Evolutionary conservation across 2,888 invertebrate genomes (phyloP).

Genomic region (Acleris sparsana): DNA sequence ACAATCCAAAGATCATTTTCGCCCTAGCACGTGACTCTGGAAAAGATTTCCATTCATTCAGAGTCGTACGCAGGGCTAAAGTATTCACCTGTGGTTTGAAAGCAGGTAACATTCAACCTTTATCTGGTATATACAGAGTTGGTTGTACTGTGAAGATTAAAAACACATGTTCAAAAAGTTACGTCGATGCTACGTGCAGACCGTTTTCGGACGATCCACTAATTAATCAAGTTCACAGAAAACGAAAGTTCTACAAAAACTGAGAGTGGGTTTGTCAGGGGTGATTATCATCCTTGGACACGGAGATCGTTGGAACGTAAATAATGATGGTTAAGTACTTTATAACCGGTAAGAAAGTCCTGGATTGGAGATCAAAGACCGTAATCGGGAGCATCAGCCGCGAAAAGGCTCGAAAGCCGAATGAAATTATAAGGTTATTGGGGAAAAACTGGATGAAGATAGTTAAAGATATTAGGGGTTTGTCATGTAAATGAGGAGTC

Average conservation of each 20-base stretch:
- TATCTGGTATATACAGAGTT: background rate
- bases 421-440: too few species aligned
- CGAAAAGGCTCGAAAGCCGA: too few species aligned
- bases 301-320: background rate
- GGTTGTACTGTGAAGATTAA: background rate
- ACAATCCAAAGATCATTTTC: background rate
- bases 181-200: constrained; percentile 30
- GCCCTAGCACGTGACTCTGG: constrained; percentile 9
- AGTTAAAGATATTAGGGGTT: too few species aligned
- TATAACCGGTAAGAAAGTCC: too few species aligned
- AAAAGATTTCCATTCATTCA: constrained; percentile 47
- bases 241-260: constrained; percentile 59
- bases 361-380: too few species aligned
- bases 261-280: constrained; percentile 12
- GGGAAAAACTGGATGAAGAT: too few species aligned
- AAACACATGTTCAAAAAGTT: background rate
- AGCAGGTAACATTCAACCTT: constrained; percentile 8
- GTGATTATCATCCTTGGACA: constrained; percentile 21
- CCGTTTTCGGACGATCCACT: constrained; percentile 48
- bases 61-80: constrained; percentile 22
- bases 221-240: constrained; percentile 60
- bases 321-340: background rate
- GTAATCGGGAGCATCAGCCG: too few species aligned
- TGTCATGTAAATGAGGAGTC: too few species aligned
- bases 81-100: constrained; percentile 17